phyloP scores from a whole-genome alignment of 2,113 vertebrate species.

The Daboia siamensis region DNA sequence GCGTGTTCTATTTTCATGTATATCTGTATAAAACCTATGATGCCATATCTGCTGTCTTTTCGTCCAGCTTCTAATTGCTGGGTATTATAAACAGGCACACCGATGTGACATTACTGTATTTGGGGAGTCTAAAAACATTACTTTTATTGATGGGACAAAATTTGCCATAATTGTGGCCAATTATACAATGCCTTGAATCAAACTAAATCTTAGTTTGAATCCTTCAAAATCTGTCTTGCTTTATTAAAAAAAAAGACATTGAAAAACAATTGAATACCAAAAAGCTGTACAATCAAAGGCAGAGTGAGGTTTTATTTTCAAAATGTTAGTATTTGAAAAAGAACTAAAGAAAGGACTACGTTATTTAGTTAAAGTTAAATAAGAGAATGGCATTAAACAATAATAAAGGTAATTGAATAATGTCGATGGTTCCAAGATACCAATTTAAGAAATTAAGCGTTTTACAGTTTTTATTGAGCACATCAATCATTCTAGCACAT shows the following conservation, averaged over 20 bases:
- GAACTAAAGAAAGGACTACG: not conserved
- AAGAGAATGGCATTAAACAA: not conserved
- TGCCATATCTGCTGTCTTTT: not conserved
- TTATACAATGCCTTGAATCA: not conserved
- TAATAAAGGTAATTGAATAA: accelerated
- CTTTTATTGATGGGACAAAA: not conserved
- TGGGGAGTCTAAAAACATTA: not conserved
- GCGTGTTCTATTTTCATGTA: not conserved
- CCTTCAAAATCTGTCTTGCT: not conserved
- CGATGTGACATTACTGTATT: not conserved
- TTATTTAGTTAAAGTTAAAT: not conserved
- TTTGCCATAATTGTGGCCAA: not conserved
- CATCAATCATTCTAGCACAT: not conserved
- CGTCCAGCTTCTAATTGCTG: not conserved
- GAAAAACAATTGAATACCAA: not conserved
- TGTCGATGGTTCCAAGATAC: not conserved
- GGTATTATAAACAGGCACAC: not conserved
- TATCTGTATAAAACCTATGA: not conserved
- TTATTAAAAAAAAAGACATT: not conserved
- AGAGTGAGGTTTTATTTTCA: not conserved
- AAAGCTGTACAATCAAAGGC: not conserved
- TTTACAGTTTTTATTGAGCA: not conserved
- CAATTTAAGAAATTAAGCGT: constrained; percentile 27
- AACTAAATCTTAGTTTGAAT: not conserved
- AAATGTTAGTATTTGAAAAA: not conserved